Conservation (phyloP, 2,113 vertebrate species). For the Sisor rabdophorus region DNA sequence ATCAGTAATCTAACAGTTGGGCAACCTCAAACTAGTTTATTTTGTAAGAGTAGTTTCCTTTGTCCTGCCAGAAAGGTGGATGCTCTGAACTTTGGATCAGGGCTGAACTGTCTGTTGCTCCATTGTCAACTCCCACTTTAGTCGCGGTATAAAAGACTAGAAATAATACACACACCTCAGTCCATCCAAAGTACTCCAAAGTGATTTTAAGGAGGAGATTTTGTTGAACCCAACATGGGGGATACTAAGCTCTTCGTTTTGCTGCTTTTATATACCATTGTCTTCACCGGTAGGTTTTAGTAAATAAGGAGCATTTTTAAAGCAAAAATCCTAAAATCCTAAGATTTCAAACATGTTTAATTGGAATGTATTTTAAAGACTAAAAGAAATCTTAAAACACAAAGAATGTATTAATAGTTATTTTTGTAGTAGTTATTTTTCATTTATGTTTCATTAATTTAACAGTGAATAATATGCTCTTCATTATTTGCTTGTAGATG, state of each 20-base stretch:
- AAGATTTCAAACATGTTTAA: too few relatives aligned
- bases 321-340: not conserved
- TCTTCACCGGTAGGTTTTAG: conserved; percentile 62
- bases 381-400: not conserved
- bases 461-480: not conserved
- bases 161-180: conserved; percentile 46
- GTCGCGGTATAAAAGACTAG: conserved; percentile 62
- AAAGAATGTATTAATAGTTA: too few relatives aligned
- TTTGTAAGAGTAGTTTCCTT: conserved; percentile 62
- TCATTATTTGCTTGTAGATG: conserved; percentile 55
- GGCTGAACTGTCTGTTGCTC: conserved; percentile 46
- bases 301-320: conserved; percentile 19
- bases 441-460: not conserved
- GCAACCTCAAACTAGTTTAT: not conserved
- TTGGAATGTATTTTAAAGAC: not conserved
- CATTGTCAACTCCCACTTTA: conserved; percentile 32
- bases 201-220: conserved; percentile 54
- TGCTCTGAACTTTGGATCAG: conserved; percentile 67
- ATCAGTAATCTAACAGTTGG: not conserved
- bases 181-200: conserved; percentile 62
- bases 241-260: conserved; percentile 69
- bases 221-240: conserved; percentile 67
- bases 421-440: not conserved
- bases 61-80: conserved; percentile 65
- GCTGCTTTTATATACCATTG: conserved; percentile 60